Evolutionary conservation across 2,797 vertebrate genomes (phyloP), one percentile per base, ranked within the genome.

Genomic region (Coilia nasus): DNA sequence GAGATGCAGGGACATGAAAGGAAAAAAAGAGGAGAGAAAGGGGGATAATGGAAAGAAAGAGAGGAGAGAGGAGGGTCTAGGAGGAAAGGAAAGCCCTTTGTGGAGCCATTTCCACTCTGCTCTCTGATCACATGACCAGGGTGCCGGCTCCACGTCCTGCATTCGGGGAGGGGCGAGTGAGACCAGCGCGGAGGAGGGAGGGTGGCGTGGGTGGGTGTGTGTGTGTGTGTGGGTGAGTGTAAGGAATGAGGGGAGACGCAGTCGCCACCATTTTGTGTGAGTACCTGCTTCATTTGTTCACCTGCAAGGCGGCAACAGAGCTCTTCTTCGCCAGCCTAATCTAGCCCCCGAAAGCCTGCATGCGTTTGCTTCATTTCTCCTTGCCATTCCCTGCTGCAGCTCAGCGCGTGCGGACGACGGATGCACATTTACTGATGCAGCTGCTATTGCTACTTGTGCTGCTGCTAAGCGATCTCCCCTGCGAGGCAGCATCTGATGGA

Each of bases 251-350:
- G n/a, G 19, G 28, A 17, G 14, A 60, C 21, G 25, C 47, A 89
- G 92, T 90, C 86, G 87, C 94, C 94, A 94, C 95, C 95, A 96
- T 96, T 96, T 96, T 96, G 93, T 95, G 94, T 92, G 84, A 91
- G 91, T 94, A 95, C 94, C 94, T 95, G 94, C 87, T 89, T 94
- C 85, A 90, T 94, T 91, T 94, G 91, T 95, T 94, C 94, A 94
- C 93, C 92, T 94, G 93, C 88, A 15, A 41, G 35, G 17, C 2
- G 2, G 35, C 14, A 19, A 44, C 12, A 44, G 11, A 78, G 71
- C 71, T 19, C 15, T 71, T 11, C 35, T 17, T 35, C 19, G 31
- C 71, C 44, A 41, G 19, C 67, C 67, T 19, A 78, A 41, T 31
- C 71, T 78, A 78, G 71, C 6, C 5, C 86, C 19, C 21, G 4